phyloP scores from a whole-genome alignment of 2,888 invertebrate genomes.

The Oasisia sp. region DNA sequence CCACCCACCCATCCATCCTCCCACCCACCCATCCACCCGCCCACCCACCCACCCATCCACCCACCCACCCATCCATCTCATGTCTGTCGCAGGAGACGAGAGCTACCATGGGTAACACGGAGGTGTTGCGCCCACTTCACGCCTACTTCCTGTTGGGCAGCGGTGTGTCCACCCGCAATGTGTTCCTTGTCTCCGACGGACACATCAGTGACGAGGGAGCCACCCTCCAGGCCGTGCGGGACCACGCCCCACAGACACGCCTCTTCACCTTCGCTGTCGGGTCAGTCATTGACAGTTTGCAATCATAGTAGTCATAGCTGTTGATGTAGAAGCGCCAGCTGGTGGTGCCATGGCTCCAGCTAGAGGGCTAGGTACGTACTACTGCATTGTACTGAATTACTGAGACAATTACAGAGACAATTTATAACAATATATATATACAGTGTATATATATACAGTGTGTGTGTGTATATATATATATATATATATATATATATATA shows the following conservation, averaged over 20 bases:
- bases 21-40: no score
- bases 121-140: slow-evolving; percentile 52
- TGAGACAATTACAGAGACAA: no score
- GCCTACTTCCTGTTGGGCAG: slow-evolving; percentile 52
- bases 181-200: slow-evolving; percentile 61
- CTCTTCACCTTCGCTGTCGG: slow-evolving; percentile 59
- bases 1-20: no score
- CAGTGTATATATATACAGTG: no score
- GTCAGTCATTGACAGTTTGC: slow-evolving; percentile 38
- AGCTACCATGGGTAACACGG: slow-evolving; percentile 57
- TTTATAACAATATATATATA: no score
- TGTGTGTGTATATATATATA: no score
- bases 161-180: slow-evolving; percentile 46
- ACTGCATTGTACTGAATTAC: no score
- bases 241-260: slow-evolving; percentile 49
- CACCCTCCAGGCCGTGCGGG: slow-evolving; percentile 44
- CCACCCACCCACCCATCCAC: no score
- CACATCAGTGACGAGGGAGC: slow-evolving; percentile 56
- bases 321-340: background rate
- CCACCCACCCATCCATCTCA: no score
- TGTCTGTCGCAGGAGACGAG: slow-evolving; percentile 23
- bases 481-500: no score
- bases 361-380: no score
- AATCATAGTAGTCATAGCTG: background rate
- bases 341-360: no score